Evolutionary conservation across 2,113 vertebrate genomes (phyloP).

Genomic region (Ammodramus savannarum): DNA sequence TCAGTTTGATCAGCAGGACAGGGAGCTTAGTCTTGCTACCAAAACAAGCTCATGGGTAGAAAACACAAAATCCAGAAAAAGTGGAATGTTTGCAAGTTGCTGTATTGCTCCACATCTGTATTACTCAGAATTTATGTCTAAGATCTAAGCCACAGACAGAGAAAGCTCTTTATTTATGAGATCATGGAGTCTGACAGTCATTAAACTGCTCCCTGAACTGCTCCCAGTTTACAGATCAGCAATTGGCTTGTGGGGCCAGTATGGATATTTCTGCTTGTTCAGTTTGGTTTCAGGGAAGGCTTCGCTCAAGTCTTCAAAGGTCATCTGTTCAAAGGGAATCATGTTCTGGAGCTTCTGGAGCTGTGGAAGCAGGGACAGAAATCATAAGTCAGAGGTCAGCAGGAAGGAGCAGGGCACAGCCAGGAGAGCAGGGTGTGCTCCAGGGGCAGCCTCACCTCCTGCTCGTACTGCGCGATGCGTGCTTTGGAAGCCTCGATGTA

Average conservation of each 20-base stretch:
- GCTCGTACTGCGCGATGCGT: constrained; percentile 78
- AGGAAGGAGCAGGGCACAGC: neutral
- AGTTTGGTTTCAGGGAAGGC: constrained; percentile 88
- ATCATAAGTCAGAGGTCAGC: neutral
- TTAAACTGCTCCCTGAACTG: neutral
- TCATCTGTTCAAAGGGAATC: constrained; percentile 97
- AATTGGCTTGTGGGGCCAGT: constrained; percentile 90
- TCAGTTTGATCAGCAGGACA: neutral
- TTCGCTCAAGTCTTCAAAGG: constrained; percentile 80
- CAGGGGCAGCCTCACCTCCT: constrained; percentile 72
- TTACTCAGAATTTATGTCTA: neutral
- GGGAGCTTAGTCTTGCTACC: neutral
- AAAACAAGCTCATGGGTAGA: neutral
- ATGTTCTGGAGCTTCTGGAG: constrained; percentile 84
- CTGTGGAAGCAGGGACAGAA: constrained; percentile 58
- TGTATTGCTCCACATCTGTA: neutral
- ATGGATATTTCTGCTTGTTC: constrained; percentile 87
- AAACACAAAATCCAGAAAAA: neutral
- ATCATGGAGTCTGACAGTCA: neutral
- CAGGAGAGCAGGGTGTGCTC: neutral
- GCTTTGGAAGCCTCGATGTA: constrained; percentile 82
- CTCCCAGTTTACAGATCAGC: constrained; percentile 77
- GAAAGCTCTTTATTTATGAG: constrained; percentile 56
- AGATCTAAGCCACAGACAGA: neutral
- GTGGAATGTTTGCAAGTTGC: neutral